These are phyloP conservation scores for Priocnemis perturbator DNA, from an alignment of 2,888 invertebrate species.

Conservation along the genomic window DNA sequence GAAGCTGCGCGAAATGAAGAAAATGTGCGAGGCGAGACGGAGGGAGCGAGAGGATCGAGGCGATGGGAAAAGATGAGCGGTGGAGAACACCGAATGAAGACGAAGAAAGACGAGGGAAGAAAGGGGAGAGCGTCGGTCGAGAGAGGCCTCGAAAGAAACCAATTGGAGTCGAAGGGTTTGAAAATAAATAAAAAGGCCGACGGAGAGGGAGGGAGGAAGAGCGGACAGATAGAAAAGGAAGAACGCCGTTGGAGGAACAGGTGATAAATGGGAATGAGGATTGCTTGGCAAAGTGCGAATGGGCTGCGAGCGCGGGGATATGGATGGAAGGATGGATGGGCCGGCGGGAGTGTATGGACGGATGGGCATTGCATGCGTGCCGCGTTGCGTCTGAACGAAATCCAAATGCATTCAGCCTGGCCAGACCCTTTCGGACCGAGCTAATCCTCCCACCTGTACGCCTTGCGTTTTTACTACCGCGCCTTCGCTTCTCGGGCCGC, in stretches of 20 bases:
- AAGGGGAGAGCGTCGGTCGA: constrained; percentile 23
- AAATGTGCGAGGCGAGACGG: neutral
- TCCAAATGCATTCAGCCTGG: constrained; percentile 54
- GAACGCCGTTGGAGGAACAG: constrained; percentile 59
- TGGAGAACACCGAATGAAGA: constrained; percentile 19
- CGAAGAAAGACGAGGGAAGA: constrained; percentile 25
- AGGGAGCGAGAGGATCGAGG: constrained; percentile 4
- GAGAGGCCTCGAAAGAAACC: constrained; percentile 58
- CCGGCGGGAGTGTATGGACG: constrained; percentile 47
- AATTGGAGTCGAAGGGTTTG: constrained; percentile 66
- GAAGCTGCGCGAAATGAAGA: neutral
- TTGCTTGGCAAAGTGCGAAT: constrained; percentile 72
- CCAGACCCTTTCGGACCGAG: constrained; percentile 22
- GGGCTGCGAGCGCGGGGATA: constrained; percentile 55
- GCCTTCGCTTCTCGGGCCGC: constrained; percentile 33
- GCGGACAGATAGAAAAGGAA: constrained; percentile 55
- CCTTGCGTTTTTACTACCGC: constrained; percentile 40
- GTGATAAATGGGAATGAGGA: constrained; percentile 73
- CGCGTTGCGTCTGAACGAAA: constrained; percentile 56
- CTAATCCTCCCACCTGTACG: constrained; percentile 52
- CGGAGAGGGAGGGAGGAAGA: constrained; percentile 33
- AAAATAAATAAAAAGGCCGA: constrained; percentile 42
- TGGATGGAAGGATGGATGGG: constrained; percentile 45
- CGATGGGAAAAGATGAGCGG: neutral
- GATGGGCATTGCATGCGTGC: constrained; percentile 47